Conservation (phyloP, 2,113 vertebrate genomes). For the Tragelaphus strepsiceros region DNA sequence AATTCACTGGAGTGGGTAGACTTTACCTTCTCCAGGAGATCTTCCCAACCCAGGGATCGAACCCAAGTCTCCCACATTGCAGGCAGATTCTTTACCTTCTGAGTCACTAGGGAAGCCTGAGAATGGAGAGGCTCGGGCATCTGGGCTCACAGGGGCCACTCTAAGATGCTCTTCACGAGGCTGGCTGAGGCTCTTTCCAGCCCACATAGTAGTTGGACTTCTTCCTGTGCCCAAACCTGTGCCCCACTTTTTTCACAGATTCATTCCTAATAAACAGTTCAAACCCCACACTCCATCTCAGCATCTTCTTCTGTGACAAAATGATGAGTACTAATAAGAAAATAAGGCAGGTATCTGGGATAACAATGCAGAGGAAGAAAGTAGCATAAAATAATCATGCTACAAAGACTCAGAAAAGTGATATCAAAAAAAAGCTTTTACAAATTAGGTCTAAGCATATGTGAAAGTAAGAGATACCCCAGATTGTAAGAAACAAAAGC, state of each 20-base stretch:
- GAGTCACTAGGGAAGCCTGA: neutral
- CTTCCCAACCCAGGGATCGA: rapidly evolving
- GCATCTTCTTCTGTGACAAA: neutral
- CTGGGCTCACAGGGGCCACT: neutral
- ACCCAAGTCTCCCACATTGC: neutral
- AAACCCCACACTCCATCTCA: neutral
- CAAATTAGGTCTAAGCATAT: neutral
- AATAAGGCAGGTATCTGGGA: neutral
- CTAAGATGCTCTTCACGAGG: neutral
- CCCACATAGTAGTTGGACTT: neutral
- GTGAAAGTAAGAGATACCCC: neutral
- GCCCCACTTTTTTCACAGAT: neutral
- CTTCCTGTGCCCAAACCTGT: neutral
- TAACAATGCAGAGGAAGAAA: neutral
- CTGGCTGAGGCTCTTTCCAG: neutral
- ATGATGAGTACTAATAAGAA: neutral
- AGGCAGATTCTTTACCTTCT: rapidly evolving
- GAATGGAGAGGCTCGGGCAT: neutral
- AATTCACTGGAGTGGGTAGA: neutral
- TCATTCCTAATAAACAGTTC: neutral
- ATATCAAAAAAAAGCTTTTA: neutral
- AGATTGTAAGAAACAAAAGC: neutral
- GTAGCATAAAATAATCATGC: neutral
- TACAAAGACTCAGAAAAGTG: conserved; percentile 1
- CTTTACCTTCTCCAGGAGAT: neutral